phyloP scores from a whole-genome alignment of 2,888 invertebrate species.

The Rhingia rostrata region DNA sequence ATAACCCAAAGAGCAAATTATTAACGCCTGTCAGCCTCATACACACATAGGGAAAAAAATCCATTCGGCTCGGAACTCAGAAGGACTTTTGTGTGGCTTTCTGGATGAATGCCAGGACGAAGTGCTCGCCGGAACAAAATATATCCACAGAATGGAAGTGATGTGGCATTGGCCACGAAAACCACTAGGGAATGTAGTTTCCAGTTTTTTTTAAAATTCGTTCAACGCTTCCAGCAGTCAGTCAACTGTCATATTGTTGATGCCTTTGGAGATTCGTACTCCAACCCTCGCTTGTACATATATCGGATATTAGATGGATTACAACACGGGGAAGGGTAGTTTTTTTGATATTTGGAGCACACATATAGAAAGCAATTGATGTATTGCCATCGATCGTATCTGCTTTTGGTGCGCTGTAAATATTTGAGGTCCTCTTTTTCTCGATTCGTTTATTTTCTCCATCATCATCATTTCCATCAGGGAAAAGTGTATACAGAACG shows the following conservation, averaged over 20 bases:
- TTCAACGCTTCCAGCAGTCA: conserved; percentile 46
- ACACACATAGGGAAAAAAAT: conserved; percentile 4
- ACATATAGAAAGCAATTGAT: conserved; percentile 31
- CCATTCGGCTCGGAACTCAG: conserved; percentile 12
- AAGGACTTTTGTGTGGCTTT: conserved; percentile 34
- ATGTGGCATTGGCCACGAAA: conserved; percentile 43
- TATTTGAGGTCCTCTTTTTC: conserved; percentile 20
- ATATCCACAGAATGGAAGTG: conserved; percentile 32
- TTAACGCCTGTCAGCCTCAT: conserved; percentile 57
- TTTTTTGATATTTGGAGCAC: neutral
- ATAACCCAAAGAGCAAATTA: conserved; percentile 26
- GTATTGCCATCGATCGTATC: conserved; percentile 39
- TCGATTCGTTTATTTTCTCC: conserved; percentile 29
- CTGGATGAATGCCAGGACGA: conserved; percentile 45
- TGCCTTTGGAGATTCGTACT: conserved; percentile 21
- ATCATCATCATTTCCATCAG: conserved; percentile 12
- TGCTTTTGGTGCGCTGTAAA: neutral
- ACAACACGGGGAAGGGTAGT: neutral
- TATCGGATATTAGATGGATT: conserved; percentile 1
- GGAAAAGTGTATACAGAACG: neutral
- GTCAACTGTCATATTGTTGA: conserved; percentile 61
- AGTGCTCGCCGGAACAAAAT: conserved; percentile 16
- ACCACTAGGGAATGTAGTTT: neutral
- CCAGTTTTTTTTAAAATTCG: conserved; percentile 12
- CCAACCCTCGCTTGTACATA: conserved; percentile 10